Evolutionary conservation across 2,888 invertebrate genomes (phyloP).

Genomic region (Coleophora deauratella): DNA sequence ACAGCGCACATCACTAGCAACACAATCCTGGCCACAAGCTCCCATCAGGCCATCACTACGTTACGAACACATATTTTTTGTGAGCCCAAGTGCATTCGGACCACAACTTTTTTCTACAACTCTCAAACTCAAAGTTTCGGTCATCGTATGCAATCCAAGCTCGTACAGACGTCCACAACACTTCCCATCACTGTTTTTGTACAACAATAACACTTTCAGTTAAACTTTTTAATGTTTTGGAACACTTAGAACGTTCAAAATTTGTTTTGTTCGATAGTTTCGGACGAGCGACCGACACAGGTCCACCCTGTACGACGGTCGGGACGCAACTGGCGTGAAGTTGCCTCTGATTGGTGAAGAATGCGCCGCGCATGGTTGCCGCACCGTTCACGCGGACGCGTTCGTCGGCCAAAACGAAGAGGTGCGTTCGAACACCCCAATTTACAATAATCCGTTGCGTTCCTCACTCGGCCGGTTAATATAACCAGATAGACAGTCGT

Average conservation of each 20-base stretch:
- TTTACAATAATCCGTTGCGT: slow-evolving; percentile 38
- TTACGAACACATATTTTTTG: slow-evolving; percentile 65
- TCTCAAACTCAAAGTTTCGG: slow-evolving; percentile 56
- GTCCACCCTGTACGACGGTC: slow-evolving; percentile 46
- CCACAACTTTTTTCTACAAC: slow-evolving; percentile 59
- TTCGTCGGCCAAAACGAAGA: slow-evolving; percentile 48
- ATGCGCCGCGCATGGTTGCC: slow-evolving; percentile 72
- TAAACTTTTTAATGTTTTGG: slow-evolving; percentile 23
- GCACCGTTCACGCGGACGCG: slow-evolving; percentile 59
- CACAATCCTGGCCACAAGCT: slow-evolving; percentile 62
- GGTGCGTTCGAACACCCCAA: slow-evolving; percentile 37
- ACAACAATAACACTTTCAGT: slow-evolving; percentile 18
- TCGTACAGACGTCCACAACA: slow-evolving; percentile 29
- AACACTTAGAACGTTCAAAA: slow-evolving; percentile 46
- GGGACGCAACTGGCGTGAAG: slow-evolving; percentile 67
- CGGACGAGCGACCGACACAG: slow-evolving; percentile 37
- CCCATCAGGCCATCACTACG: slow-evolving; percentile 68
- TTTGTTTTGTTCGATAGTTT: slow-evolving; percentile 64
- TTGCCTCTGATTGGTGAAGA: slow-evolving; percentile 63
- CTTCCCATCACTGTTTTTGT: slow-evolving; percentile 49
- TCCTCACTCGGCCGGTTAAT: slow-evolving; percentile 43
- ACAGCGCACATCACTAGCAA: slow-evolving; percentile 72
- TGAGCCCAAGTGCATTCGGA: slow-evolving; percentile 58
- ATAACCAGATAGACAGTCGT: slow-evolving; percentile 68
- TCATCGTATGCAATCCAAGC: slow-evolving; percentile 52